These are phyloP conservation scores for Semaprochilodus insignis DNA, from an alignment of 2,797 vertebrate genomes.

Conservation along the genomic window DNA sequence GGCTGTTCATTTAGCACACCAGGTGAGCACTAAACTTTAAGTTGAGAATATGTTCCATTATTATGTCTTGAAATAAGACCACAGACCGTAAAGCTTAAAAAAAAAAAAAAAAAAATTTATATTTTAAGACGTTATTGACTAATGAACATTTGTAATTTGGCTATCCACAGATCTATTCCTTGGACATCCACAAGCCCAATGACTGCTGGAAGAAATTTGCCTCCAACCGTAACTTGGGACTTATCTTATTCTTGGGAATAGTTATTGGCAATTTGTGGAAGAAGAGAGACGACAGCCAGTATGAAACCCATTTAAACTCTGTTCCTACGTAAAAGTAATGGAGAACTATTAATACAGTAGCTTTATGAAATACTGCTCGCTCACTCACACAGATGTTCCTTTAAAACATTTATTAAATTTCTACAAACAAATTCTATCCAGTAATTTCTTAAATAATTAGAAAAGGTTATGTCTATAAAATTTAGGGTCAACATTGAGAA, in stretches of 20 bases:
- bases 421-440: constrained; percentile 38
- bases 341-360: background rate
- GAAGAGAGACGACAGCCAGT: constrained; percentile 67
- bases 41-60: background rate
- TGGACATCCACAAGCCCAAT: constrained; percentile 89
- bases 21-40: constrained; percentile 77
- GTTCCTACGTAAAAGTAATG: background rate
- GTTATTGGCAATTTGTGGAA: constrained; percentile 90
- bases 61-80: too few relatives aligned
- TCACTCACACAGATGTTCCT: background rate
- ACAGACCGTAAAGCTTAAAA: background rate
- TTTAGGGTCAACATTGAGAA: constrained; percentile 52
- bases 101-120: too few relatives aligned
- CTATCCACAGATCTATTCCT: constrained; percentile 85
- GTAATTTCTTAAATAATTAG: constrained; percentile 67
- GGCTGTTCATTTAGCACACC: constrained; percentile 83
- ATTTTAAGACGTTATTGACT: background rate
- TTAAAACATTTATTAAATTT: constrained; percentile 57
- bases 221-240: constrained; percentile 90
- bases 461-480: constrained; percentile 67
- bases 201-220: constrained; percentile 96
- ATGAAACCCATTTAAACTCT: constrained; percentile 14
- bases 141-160: constrained; percentile 8
- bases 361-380: background rate
- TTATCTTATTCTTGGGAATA: constrained; percentile 89